Percentiles rank a stretch among this genome's conserved stretches.
Evolutionary conservation across 2,113 vertebrate species (phyloP).

Genomic region (Ochotona princeps): DNA sequence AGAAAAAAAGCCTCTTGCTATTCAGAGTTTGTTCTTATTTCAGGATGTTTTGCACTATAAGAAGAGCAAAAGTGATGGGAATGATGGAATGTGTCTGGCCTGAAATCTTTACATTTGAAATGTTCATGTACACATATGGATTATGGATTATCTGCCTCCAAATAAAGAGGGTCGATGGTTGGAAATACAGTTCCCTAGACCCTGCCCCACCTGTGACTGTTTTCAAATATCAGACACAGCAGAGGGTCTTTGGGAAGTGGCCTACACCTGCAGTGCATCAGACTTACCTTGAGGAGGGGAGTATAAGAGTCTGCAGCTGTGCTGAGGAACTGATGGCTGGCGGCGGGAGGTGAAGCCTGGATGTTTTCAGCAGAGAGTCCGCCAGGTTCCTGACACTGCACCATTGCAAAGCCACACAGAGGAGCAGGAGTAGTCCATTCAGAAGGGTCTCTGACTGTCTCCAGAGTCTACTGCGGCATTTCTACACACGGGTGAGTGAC

Average conservation of each 20-base stretch:
- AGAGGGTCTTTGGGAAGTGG: background rate
- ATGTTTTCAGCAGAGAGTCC: too few relatives aligned
- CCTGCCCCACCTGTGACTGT: background rate
- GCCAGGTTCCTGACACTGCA: fast-evolving
- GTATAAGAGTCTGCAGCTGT: too few relatives aligned
- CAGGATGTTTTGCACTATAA: background rate
- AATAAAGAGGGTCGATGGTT: background rate
- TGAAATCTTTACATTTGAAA: background rate
- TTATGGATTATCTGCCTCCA: background rate
- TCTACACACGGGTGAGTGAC: background rate
- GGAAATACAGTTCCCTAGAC: background rate
- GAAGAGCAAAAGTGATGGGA: background rate
- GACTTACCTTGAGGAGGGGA: background rate
- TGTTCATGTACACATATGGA: background rate
- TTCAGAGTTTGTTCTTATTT: background rate
- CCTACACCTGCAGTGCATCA: background rate
- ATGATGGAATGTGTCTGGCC: background rate
- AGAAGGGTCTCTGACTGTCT: background rate
- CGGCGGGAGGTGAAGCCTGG: fast-evolving
- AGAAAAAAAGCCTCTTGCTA: background rate
- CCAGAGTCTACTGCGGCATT: background rate
- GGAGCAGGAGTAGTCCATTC: background rate
- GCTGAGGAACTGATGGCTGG: background rate
- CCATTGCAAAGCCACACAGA: too few relatives aligned
- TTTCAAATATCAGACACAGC: too few relatives aligned